Conservation (phyloP, 2,797 vertebrate species). For the Caiman crocodilus region DNA sequence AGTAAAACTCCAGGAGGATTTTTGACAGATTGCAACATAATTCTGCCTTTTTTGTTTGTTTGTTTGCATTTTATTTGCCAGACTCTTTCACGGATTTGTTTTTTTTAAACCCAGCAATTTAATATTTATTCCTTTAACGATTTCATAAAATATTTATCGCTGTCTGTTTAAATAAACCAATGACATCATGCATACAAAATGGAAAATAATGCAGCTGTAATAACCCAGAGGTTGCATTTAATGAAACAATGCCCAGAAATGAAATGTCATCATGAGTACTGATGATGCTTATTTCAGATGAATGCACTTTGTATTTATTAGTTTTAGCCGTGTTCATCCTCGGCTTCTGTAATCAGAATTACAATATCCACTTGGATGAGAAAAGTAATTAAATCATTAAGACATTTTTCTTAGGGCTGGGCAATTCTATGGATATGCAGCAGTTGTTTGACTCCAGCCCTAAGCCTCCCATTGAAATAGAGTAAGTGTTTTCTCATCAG, state of each 20-base stretch:
- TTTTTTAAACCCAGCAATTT: slow-evolving; percentile 58
- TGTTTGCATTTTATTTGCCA: slow-evolving; percentile 54
- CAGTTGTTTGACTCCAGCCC: slow-evolving; percentile 45
- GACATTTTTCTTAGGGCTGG: slow-evolving; percentile 71
- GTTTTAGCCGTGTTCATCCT: slow-evolving; percentile 66
- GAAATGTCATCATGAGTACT: slow-evolving; percentile 67
- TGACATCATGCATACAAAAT: slow-evolving; percentile 73
- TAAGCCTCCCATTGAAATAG: slow-evolving; percentile 31
- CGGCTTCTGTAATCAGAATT: slow-evolving; percentile 71
- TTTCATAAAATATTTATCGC: slow-evolving; percentile 69
- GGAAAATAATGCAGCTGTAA: slow-evolving; percentile 69
- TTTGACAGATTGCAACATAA: slow-evolving; percentile 60
- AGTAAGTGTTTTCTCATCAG: slow-evolving; percentile 56
- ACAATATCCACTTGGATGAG: slow-evolving; percentile 74
- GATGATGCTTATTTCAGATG: slow-evolving; percentile 70
- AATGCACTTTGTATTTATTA: slow-evolving; percentile 76
- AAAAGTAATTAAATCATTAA: slow-evolving; percentile 79
- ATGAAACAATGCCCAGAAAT: slow-evolving; percentile 76
- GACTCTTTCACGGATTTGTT: slow-evolving; percentile 34
- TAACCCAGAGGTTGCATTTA: slow-evolving; percentile 74
- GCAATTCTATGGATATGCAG: slow-evolving; percentile 57
- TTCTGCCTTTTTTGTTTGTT: slow-evolving; percentile 51
- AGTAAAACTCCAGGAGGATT: slow-evolving; percentile 57
- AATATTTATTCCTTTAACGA: slow-evolving; percentile 70
- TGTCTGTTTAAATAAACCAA: slow-evolving; percentile 72